These are phyloP conservation scores for Solenodon paradoxus DNA, from an alignment of 2,113 vertebrate genomes.

Conservation along the genomic window DNA sequence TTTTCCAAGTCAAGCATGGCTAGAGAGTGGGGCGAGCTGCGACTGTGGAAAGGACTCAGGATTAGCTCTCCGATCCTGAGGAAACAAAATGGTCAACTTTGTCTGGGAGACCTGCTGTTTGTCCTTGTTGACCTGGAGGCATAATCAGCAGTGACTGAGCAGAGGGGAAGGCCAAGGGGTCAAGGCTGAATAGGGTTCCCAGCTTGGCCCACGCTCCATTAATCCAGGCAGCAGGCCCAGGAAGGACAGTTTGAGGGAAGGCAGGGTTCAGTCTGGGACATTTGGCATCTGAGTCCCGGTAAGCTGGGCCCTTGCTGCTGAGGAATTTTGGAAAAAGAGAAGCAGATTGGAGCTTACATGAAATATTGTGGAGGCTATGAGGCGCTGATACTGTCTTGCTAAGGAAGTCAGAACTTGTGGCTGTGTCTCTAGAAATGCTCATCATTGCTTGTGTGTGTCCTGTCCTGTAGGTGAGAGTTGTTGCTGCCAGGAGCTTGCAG, in stretches of 20 bases:
- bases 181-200: not conserved
- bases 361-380: not conserved
- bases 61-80: not conserved
- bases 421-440: not conserved
- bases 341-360: not conserved
- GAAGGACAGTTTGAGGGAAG: not conserved
- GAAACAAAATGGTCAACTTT: not conserved
- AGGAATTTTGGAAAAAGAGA: not conserved
- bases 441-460: not conserved
- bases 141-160: not conserved
- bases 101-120: not conserved
- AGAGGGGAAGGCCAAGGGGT: not conserved
- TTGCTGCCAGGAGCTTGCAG: not conserved
- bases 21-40: not conserved
- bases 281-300: not conserved
- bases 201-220: no score
- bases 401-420: not conserved
- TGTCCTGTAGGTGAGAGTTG: not conserved
- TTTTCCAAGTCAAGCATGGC: not conserved
- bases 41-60: no score
- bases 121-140: not conserved
- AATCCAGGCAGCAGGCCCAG: not conserved
- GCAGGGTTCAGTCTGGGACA: not conserved
- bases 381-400: not conserved
- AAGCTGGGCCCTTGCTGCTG: not conserved